Evolutionary conservation across 2,888 invertebrate genomes (phyloP).

Genomic region (Heliconius ismenius): DNA sequence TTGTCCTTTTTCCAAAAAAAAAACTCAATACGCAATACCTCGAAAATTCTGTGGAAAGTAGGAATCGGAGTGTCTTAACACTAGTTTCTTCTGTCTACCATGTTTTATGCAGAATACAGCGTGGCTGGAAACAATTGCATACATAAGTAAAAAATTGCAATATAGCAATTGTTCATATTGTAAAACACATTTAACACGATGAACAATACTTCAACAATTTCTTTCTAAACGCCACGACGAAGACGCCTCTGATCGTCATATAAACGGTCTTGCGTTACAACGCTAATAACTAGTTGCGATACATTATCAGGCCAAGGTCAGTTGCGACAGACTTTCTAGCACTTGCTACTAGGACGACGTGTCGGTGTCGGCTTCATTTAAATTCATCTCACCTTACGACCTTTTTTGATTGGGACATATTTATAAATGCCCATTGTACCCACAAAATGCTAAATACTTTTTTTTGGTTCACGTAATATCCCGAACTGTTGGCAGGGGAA

Average conservation of each 20-base stretch:
- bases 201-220: conserved; percentile 70
- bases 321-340: conserved; percentile 77
- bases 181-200: conserved; percentile 31
- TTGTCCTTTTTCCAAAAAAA: no score
- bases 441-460: conserved; percentile 35
- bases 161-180: background rate
- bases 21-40: background rate
- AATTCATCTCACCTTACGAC: conserved; percentile 73
- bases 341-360: conserved; percentile 63
- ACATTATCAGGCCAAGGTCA: conserved; percentile 73
- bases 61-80: background rate
- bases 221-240: conserved; percentile 69
- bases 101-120: no score
- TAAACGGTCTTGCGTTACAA: conserved; percentile 76
- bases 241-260: conserved; percentile 78
- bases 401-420: conserved; percentile 66
- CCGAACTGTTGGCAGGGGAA: no score
- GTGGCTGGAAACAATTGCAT: conserved; percentile 25
- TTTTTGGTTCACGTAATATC: background rate
- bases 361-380: conserved; percentile 63
- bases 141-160: conserved; percentile 43
- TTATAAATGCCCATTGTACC: conserved; percentile 58
- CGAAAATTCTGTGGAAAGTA: background rate
- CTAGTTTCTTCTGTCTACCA: background rate
- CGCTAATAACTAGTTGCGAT: conserved; percentile 69